phyloP scores from a whole-genome alignment of 2,113 vertebrate species.

The Ranitomeya variabilis region DNA sequence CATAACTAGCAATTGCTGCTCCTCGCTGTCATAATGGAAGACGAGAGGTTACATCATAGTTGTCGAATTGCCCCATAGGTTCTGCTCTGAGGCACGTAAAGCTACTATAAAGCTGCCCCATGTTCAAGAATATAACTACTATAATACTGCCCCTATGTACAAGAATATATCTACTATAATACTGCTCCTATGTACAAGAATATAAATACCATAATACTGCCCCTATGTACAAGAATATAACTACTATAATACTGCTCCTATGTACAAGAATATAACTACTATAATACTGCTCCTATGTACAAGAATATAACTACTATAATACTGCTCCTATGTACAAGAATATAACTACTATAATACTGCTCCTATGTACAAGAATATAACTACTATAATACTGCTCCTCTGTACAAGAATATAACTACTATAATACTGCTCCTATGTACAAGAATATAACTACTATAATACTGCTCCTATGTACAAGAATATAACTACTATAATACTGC shows the following conservation, averaged over 20 bases:
- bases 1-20: not conserved
- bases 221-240: not conserved
- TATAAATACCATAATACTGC: no score
- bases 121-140: not conserved
- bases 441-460: not conserved
- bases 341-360: slow-evolving; percentile 2
- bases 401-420: not conserved
- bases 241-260: not conserved
- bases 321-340: not conserved
- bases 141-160: not conserved
- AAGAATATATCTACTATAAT: no score
- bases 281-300: not conserved
- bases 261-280: slow-evolving; percentile 2
- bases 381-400: not conserved
- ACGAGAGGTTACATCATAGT: not conserved
- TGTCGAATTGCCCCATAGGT: not conserved
- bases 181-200: no score
- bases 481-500: not conserved
- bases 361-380: not conserved
- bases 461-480: not conserved
- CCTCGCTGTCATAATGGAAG: not conserved
- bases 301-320: not conserved
- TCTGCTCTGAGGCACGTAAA: not conserved
- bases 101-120: slow-evolving; percentile 4
- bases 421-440: not conserved